Conservation (phyloP, 2,797 vertebrate genomes). For the Hephaestus fuliginosus region DNA sequence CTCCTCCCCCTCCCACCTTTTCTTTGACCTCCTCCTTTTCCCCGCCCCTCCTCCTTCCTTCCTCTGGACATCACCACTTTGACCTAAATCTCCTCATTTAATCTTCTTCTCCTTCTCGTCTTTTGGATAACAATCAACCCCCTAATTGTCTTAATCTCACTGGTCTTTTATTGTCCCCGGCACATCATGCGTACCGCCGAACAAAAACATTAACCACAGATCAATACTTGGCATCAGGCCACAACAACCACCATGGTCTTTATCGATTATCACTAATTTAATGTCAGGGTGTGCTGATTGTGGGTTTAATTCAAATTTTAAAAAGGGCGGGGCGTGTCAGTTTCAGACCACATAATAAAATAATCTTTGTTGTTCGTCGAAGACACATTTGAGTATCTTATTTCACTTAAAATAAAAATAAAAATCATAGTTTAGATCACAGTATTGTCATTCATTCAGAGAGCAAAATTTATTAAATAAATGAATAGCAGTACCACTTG, state of each 20-base stretch:
- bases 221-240: conserved; percentile 72
- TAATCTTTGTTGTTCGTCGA: not conserved
- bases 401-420: not conserved
- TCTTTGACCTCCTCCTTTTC: conserved; percentile 37
- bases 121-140: conserved; percentile 79
- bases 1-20: conserved; percentile 45
- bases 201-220: conserved; percentile 72
- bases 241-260: conserved; percentile 13
- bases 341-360: not conserved
- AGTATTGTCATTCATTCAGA: not conserved
- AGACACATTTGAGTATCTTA: not conserved
- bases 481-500: not conserved
- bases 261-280: conserved; percentile 52
- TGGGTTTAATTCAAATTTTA: conserved; percentile 55
- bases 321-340: not conserved
- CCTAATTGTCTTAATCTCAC: conserved; percentile 86
- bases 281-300: not conserved
- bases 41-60: conserved; percentile 51
- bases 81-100: conserved; percentile 87
- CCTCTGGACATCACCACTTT: conserved; percentile 77
- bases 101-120: conserved; percentile 79
- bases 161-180: conserved; percentile 75
- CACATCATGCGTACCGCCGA: conserved; percentile 35
- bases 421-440: not conserved
- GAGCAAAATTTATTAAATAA: not conserved